A percentile compares a stretch with the other conserved stretches of the same genome.
These are phyloP conservation scores for Agelastica alni DNA, from an alignment of 2,888 invertebrate genomes.

Conservation along the genomic window DNA sequence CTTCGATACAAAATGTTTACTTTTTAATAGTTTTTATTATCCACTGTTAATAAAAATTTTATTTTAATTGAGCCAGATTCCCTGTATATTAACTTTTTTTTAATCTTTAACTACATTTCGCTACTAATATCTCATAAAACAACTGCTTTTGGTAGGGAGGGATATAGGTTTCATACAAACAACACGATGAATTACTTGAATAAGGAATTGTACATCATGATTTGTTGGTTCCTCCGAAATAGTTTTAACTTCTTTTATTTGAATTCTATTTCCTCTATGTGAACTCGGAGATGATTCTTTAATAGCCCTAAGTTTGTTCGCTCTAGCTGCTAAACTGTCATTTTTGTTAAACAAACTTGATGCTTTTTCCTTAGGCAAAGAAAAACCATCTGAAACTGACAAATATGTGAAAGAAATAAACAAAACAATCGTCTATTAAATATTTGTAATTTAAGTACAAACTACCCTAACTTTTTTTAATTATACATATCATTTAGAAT, in stretches of 20 bases:
- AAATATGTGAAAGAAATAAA: neutral
- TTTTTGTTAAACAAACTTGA: slow-evolving; percentile 65
- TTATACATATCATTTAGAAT: too few relatives aligned
- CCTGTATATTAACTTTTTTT: slow-evolving; percentile 16
- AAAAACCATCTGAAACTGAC: slow-evolving; percentile 51
- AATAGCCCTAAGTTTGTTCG: slow-evolving; percentile 66
- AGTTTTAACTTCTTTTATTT: slow-evolving; percentile 54
- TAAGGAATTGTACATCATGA: slow-evolving; percentile 66
- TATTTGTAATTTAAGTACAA: too few relatives aligned
- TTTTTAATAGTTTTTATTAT: too few relatives aligned
- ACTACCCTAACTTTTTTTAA: too few relatives aligned
- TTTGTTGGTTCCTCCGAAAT: slow-evolving; percentile 55
- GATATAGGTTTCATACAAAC: slow-evolving; percentile 37
- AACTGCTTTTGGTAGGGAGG: slow-evolving; percentile 20
- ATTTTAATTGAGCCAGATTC: too few relatives aligned
- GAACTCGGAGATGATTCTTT: slow-evolving; percentile 47
- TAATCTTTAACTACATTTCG: slow-evolving; percentile 16
- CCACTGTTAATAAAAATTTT: too few relatives aligned
- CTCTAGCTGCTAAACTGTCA: slow-evolving; percentile 71
- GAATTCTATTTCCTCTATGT: slow-evolving; percentile 45
- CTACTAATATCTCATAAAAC: slow-evolving; percentile 13
- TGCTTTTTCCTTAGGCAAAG: slow-evolving; percentile 41
- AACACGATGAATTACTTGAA: slow-evolving; percentile 59
- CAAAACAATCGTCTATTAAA: too few relatives aligned
- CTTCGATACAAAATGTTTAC: too few relatives aligned